Percentiles rank a stretch among this genome's conserved stretches.
phyloP scores from a whole-genome alignment of 2,113 vertebrate species.

The Sorex araneus region DNA sequence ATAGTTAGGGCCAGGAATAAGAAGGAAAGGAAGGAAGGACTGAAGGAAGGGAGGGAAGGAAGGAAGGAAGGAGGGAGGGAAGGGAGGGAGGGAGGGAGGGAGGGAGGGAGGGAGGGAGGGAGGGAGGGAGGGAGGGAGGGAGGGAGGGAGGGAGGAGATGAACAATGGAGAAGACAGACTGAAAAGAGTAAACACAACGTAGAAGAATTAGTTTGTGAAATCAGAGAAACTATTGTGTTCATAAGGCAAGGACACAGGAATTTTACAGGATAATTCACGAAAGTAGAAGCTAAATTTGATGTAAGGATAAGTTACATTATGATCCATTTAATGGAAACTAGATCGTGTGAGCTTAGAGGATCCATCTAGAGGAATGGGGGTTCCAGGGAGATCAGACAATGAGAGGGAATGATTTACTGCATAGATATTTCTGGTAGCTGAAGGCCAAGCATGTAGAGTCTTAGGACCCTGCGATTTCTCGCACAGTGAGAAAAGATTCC shows the following conservation, averaged over 20 bases:
- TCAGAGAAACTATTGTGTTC: not conserved
- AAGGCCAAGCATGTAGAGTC: not conserved
- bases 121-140: too few relatives aligned
- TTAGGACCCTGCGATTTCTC: not conserved
- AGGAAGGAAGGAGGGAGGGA: not conserved
- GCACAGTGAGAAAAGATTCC: not conserved
- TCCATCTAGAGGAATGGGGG: not conserved
- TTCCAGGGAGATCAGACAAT: not conserved
- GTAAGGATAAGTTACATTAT: not conserved
- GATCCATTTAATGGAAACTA: not conserved
- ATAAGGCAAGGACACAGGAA: not conserved
- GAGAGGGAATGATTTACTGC: not conserved
- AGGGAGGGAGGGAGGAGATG: not conserved
- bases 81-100: too few relatives aligned
- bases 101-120: too few relatives aligned
- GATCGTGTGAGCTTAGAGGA: not conserved
- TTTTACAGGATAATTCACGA: not conserved
- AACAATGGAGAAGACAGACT: conserved; percentile 7
- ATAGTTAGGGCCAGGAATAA: too few relatives aligned
- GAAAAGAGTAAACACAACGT: not conserved
- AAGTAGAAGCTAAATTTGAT: conserved; percentile 13
- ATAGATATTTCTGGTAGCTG: not conserved
- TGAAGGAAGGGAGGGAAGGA: too few relatives aligned
- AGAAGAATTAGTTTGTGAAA: not conserved
- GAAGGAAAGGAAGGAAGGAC: too few relatives aligned